Evolutionary conservation across 2,888 invertebrate genomes (phyloP).

Genomic region (Microplitis deprimator): DNA sequence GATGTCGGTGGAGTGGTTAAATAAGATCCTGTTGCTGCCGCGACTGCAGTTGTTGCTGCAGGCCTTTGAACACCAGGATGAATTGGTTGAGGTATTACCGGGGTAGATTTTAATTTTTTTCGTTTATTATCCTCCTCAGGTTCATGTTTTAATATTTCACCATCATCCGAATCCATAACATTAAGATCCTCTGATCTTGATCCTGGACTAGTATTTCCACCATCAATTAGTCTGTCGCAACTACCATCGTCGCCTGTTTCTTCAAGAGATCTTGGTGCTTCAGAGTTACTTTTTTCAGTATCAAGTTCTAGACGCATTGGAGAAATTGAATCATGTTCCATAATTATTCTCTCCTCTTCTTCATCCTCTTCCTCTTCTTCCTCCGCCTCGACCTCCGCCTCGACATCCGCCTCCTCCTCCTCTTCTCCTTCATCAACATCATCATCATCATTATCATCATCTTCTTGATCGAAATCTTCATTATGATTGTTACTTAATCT

Average conservation of each 20-base stretch:
- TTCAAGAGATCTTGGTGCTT: slow-evolving; percentile 66
- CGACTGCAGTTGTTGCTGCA: slow-evolving; percentile 54
- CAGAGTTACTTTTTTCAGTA: slow-evolving; percentile 65
- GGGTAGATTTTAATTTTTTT: slow-evolving; percentile 71
- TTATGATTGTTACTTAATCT: background rate
- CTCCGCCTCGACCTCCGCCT: slow-evolving; percentile 33
- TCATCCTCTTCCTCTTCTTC: slow-evolving; percentile 47
- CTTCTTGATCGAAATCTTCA: background rate
- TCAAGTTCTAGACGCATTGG: slow-evolving; percentile 63
- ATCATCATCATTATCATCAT: background rate
- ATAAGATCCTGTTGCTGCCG: slow-evolving; percentile 73
- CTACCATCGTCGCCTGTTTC: slow-evolving; percentile 57
- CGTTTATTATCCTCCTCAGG: slow-evolving; percentile 52
- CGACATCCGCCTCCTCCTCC: slow-evolving; percentile 14
- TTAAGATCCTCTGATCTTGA: slow-evolving; percentile 69
- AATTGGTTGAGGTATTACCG: slow-evolving; percentile 80
- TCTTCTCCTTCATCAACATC: background rate
- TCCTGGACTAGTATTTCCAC: slow-evolving; percentile 61
- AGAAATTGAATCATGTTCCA: slow-evolving; percentile 61
- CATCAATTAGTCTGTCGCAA: slow-evolving; percentile 58
- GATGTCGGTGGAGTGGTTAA: slow-evolving; percentile 73
- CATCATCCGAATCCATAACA: slow-evolving; percentile 68
- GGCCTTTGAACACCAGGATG: slow-evolving; percentile 76
- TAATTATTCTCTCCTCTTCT: slow-evolving; percentile 55
- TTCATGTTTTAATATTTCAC: slow-evolving; percentile 59